Evolutionary conservation across 2,797 vertebrate species (phyloP).

Genomic region (Helarctos malayanus): DNA sequence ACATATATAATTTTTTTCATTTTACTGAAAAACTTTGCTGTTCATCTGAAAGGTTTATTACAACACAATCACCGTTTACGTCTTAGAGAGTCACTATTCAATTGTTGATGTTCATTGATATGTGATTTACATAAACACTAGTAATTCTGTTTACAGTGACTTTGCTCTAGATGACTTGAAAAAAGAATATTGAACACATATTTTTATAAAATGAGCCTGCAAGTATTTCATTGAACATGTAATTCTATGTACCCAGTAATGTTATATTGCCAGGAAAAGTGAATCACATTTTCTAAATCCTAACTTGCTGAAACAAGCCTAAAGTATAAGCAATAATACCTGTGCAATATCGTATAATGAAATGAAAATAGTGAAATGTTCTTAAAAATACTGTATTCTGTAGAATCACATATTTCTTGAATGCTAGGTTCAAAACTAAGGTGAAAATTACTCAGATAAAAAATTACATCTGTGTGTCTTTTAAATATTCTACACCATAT

Average conservation of each 20-base stretch:
- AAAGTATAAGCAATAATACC: background rate
- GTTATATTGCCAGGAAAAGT: background rate
- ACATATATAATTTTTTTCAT: background rate
- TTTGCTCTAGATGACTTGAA: background rate
- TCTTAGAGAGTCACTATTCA: background rate
- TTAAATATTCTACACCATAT: background rate
- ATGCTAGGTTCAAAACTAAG: constrained; percentile 35
- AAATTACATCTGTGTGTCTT: background rate
- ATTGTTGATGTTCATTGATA: background rate
- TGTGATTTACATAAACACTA: background rate
- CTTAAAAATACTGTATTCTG: background rate
- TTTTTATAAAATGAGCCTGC: background rate
- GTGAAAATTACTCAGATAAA: constrained; percentile 16
- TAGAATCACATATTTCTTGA: constrained; percentile 35
- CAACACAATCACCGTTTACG: background rate
- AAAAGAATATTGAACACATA: background rate
- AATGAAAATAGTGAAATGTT: constrained; percentile 42
- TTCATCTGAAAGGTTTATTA: background rate
- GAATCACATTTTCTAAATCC: constrained; percentile 46
- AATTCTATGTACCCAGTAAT: constrained; percentile 20
- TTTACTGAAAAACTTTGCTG: background rate
- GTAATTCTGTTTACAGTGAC: background rate
- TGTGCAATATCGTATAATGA: background rate
- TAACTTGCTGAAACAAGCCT: constrained; percentile 35
- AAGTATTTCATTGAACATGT: background rate